These are phyloP conservation scores for Pantherophis guttatus DNA, from an alignment of 2,113 vertebrate species.

Conservation along the genomic window DNA sequence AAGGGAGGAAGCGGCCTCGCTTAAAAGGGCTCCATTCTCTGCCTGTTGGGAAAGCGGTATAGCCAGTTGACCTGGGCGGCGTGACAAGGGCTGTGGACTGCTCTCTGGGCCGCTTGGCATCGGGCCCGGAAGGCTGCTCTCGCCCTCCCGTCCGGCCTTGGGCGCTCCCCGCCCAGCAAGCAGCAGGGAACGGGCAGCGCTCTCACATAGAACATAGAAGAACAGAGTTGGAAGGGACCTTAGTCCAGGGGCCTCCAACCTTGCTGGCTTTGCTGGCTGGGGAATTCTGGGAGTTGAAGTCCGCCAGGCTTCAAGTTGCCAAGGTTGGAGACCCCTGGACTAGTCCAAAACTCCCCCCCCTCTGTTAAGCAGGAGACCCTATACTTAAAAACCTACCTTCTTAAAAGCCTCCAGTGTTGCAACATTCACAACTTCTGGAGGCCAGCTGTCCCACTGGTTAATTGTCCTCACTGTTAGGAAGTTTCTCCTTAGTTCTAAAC, in stretches of 20 bases:
- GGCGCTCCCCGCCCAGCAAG: neutral
- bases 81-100: neutral
- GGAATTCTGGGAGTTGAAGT: no score
- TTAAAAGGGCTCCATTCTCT: neutral
- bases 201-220: neutral
- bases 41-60: neutral
- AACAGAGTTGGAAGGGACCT: neutral
- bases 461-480: no score
- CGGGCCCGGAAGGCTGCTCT: neutral
- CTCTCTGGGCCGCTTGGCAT: neutral
- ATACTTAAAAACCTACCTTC: no score
- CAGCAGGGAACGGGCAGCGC: neutral
- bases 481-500: no score
- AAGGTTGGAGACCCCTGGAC: no score
- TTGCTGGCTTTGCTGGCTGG: no score
- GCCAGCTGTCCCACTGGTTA: no score
- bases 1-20: neutral
- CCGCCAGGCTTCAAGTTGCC: no score
- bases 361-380: neutral
- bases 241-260: neutral
- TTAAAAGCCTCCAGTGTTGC: no score
- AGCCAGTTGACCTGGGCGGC: neutral
- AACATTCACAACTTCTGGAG: accelerated
- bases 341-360: neutral
- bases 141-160: neutral